A percentile compares a stretch with the other conserved stretches of the same genome.
Conservation (phyloP, 2,113 vertebrate species). For the Esox niger region DNA sequence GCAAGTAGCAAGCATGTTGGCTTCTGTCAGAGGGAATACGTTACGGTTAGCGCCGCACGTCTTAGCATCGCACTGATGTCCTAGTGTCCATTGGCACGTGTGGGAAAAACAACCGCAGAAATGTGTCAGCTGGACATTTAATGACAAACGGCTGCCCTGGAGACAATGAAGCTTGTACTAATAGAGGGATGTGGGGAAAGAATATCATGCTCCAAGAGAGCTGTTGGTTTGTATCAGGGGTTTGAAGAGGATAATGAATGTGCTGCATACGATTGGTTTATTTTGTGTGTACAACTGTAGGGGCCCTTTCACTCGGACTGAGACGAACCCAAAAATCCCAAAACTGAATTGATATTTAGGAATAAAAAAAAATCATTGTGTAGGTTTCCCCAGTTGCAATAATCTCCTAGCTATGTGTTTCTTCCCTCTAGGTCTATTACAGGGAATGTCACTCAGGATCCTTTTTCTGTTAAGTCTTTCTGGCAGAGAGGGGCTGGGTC, state of each 20-base stretch:
- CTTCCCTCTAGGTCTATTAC: not conserved
- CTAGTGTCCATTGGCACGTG: not conserved
- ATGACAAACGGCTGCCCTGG: not conserved
- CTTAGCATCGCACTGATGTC: not conserved
- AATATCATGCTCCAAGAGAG: not conserved
- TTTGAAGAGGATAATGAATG: not conserved
- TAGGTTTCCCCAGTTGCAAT: not conserved
- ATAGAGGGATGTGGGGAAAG: not conserved
- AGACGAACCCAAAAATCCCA: no score
- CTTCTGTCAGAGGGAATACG: slow-evolving; percentile 49
- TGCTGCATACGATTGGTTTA: not conserved
- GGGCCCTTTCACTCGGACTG: no score
- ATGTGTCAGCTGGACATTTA: not conserved
- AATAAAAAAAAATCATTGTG: not conserved
- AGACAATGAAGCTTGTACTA: not conserved
- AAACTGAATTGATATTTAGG: not conserved
- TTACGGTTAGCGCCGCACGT: slow-evolving; percentile 11
- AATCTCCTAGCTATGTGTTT: slow-evolving; percentile 2
- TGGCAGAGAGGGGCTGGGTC: slow-evolving; percentile 42
- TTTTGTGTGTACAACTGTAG: no score
- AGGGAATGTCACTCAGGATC: slow-evolving; percentile 15
- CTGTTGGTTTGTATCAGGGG: not conserved
- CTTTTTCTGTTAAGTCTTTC: slow-evolving; percentile 23
- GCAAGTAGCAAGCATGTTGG: slow-evolving; percentile 48
- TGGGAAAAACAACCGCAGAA: not conserved